Evolutionary conservation across 2,113 vertebrate genomes (phyloP), one percentile per base, ranked within the genome.

Genomic region (Caranx ignobilis): DNA sequence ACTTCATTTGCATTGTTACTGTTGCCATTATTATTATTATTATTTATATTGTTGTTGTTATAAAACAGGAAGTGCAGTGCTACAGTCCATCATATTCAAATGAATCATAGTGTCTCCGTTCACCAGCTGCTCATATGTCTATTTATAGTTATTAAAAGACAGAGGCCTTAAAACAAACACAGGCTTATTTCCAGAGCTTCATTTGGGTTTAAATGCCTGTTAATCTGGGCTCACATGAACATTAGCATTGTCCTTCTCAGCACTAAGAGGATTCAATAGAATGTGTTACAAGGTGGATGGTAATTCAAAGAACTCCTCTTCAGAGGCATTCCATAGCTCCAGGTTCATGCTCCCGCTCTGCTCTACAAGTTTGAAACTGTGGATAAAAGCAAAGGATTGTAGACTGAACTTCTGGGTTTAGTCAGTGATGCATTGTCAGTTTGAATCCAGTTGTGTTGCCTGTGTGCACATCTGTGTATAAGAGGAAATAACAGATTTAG

Each of bases 101-200:
- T 83, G 67, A 90, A 73, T 87, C 64, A 72, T n/a, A 35, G 55
- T 56, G 19, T 81, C 41, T 74, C 34, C 19, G 68, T 69, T 84
- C 75, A 61, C 79, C 84, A 88, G 88, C 82, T 88, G 87, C 77
- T 84, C 81, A 57, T 43, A 82, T 54, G 67, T 71, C 89, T 89
- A 85, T 84, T 82, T 73, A 89, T 89, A 79, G 69, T 71, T 66
- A 71, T 84, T 85, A 70, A 75, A 73, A 78, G 62, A 55, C 83
- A 70, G 63, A 60, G 32, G 21, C 48, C 57, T 91, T 69, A 69
- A 83, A 90, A 89, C 52, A 83, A 82, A 83, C 81, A 64, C 43
- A 11, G 64, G 55, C 32, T 82, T 81, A 79, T 90, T 87, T 81
- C 1, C 12, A 65, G 26, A 69, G 69, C 77, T 64, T 87, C 82